Conservation (phyloP, 2,113 vertebrate genomes). For the Alligator mississippiensis region DNA sequence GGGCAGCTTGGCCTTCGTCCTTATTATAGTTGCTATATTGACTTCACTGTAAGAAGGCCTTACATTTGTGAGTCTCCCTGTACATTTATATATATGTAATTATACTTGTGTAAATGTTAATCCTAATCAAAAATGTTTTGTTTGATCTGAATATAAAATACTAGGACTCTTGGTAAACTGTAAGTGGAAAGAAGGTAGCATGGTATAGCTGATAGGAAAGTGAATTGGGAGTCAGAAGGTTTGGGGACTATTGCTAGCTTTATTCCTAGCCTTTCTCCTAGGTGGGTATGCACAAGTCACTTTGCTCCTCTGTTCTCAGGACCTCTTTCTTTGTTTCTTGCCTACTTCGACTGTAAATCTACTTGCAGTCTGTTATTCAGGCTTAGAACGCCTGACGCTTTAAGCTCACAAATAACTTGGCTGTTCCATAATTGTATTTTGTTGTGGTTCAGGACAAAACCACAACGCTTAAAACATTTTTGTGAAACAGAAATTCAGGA, state of each 20-base stretch:
- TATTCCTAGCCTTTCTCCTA: no score
- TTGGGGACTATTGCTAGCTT: no score
- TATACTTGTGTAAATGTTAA: neutral
- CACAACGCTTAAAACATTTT: no score
- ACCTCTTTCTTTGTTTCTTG: neutral
- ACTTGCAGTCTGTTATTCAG: no score
- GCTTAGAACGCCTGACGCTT: no score
- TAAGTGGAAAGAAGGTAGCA: neutral
- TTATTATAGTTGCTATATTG: neutral
- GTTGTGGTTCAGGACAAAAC: no score
- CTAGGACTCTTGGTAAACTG: neutral
- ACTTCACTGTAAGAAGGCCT: neutral
- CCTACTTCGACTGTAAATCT: neutral
- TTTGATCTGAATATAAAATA: neutral
- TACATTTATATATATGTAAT: neutral
- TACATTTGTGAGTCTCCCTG: neutral
- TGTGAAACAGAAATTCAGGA: no score
- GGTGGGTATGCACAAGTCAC: neutral
- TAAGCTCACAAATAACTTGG: no score
- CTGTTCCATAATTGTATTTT: no score
- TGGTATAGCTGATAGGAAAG: neutral
- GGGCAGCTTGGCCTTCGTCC: neutral
- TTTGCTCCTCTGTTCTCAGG: neutral
- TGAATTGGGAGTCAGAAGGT: neutral
- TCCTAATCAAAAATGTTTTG: neutral